Evolutionary conservation across 1,140 invertebrate genomes (phyloP).

Genomic region (Heliconius himera): DNA sequence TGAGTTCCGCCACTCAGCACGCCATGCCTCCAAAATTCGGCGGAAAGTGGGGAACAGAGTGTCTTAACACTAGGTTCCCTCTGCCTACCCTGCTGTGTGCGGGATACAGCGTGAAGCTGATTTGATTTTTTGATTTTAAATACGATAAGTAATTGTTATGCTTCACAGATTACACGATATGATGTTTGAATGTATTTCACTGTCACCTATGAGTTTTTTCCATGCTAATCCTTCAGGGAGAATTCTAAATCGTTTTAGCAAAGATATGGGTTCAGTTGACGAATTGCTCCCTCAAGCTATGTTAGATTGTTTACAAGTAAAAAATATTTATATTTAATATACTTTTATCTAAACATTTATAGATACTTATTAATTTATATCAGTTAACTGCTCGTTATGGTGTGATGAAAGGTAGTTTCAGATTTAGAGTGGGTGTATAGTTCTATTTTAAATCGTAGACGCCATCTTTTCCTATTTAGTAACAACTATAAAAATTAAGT

Average conservation of each 20-base stretch:
- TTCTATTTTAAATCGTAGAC: too few species aligned
- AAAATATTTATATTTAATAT: neutral
- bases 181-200: constrained; percentile 85
- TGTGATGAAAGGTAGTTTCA: too few species aligned
- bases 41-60: too few species aligned
- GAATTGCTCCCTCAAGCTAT: constrained; percentile 90
- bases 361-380: neutral
- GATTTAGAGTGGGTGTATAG: too few species aligned
- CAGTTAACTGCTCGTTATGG: too few species aligned
- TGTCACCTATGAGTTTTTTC: constrained; percentile 90
- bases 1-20: too few species aligned
- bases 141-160: neutral
- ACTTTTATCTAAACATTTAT: neutral
- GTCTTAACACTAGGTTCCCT: too few species aligned
- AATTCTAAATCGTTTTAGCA: constrained; percentile 82
- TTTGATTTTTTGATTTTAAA: too few species aligned
- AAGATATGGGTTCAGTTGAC: constrained; percentile 87
- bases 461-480: too few species aligned
- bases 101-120: too few species aligned
- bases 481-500: neutral
- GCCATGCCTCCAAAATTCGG: too few species aligned
- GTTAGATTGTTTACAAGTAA: constrained; percentile 86
- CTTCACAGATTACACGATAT: constrained; percentile 83
- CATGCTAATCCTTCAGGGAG: constrained; percentile 88
- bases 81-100: too few species aligned